Evolutionary conservation across 2,797 vertebrate genomes (phyloP), one percentile per base, ranked within the genome.

Genomic region (Falco novaeseelandiae): DNA sequence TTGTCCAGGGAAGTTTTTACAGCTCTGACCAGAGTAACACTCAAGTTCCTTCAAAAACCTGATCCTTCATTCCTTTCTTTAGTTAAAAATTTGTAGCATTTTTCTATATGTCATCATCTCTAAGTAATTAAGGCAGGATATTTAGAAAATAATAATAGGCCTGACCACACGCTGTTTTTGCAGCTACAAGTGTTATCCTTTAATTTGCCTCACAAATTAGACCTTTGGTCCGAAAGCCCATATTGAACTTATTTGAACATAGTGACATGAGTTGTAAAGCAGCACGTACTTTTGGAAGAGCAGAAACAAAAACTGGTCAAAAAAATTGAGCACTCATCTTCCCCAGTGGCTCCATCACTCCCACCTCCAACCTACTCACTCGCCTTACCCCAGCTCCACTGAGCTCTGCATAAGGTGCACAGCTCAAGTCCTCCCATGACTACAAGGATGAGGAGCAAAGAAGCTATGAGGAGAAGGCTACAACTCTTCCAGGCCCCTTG

Each of bases 351-450:
- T 66, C 44, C 69, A 58, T 9, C 48, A 23, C 3, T 36, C 51
- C 38, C 17, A 20, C 23, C 26, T 84, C 73, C 70, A 77, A 62
- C 26, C 77, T 25, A 11, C 26, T 12, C 25, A 11, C 26, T 12
- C 1, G 0, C 42, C 44, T 55, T 25, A 51, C 30, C 55, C 21
- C 74, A 79, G 14, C 51, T 36, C 29, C 27, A 17, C 0, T 0
- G 32, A 61, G 58, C 58, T 74, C 61, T 7, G 10, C 36, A 19
- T 8, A 17, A 74, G 4, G 61, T 16, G 48, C 15, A 21, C 6
- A 38, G 55, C 30, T 46, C 42, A 38, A 52, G 13, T 21, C 14
- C 17, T 66, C 49, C 54, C 40, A 67, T 1, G 4, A 18, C 25
- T n/a, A 38, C 38, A 44, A n/a, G 17, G 49, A 52, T 8, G 49